phyloP scores from a whole-genome alignment of 2,797 vertebrate genomes.

The Leucoraja ocellata region DNA sequence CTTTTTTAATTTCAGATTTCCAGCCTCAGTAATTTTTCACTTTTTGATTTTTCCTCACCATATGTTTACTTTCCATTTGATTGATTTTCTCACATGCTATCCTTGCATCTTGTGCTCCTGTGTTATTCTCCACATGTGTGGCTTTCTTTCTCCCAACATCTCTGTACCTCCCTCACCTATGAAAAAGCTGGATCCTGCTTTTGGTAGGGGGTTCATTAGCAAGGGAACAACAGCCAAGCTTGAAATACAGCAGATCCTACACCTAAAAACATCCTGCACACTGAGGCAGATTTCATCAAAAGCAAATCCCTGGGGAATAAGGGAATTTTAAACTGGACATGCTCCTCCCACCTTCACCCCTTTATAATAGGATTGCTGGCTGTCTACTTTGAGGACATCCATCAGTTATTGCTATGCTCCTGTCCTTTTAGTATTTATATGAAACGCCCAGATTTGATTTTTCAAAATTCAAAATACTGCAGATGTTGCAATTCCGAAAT shows the following conservation, averaged over 20 bases:
- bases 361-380: background rate
- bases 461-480: too few relatives aligned
- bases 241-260: background rate
- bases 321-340: too few relatives aligned
- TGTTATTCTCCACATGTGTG: background rate
- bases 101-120: background rate
- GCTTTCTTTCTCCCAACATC: background rate
- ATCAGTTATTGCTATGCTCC: background rate
- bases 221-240: background rate
- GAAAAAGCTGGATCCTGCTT: background rate
- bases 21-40: too few relatives aligned
- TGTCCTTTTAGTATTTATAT: background rate
- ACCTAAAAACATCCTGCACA: background rate
- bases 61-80: background rate
- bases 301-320: background rate
- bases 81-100: background rate
- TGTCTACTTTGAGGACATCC: background rate
- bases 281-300: background rate
- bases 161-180: background rate
- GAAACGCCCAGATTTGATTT: background rate
- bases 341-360: background rate
- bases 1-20: too few relatives aligned
- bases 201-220: background rate
- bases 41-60: background rate
- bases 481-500: too few relatives aligned